A percentile compares a stretch with the other conserved stretches of the same genome.
These are phyloP conservation scores for Henricia sp. DNA, from an alignment of 53 echinoderm and acorn worm species.

Conservation along the genomic window DNA sequence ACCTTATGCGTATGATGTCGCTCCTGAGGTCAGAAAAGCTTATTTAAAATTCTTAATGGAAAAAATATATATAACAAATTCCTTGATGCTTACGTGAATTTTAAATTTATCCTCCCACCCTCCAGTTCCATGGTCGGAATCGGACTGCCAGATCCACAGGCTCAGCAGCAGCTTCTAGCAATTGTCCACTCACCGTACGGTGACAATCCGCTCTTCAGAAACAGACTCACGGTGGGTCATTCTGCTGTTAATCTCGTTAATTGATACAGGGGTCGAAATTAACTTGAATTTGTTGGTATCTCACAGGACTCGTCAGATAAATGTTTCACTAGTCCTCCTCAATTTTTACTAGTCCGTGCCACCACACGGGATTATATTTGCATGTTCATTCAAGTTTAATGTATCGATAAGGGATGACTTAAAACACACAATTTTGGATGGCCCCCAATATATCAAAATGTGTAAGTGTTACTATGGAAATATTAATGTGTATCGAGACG, in stretches of 20 bases:
- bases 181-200: conserved; percentile 87
- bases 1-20: neutral
- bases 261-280: too few species aligned
- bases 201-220: conserved; percentile 92
- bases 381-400: too few species aligned
- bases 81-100: neutral
- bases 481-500: too few species aligned
- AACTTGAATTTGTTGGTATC: too few species aligned
- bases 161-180: conserved; percentile 81
- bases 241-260: neutral
- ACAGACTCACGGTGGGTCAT: conserved; percentile 76
- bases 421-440: too few species aligned
- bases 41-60: neutral
- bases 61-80: neutral
- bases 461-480: too few species aligned
- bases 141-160: conserved; percentile 58
- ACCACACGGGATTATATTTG: too few species aligned
- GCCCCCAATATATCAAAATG: too few species aligned
- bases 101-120: conserved; percentile 19
- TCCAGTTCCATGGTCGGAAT: conserved; percentile 51
- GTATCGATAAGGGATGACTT: too few species aligned
- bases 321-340: too few species aligned
- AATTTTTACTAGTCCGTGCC: too few species aligned
- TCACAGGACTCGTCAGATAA: too few species aligned
- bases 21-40: neutral